Evolutionary conservation across 2,888 invertebrate species (phyloP).

Genomic region (Agrochola circellaris): DNA sequence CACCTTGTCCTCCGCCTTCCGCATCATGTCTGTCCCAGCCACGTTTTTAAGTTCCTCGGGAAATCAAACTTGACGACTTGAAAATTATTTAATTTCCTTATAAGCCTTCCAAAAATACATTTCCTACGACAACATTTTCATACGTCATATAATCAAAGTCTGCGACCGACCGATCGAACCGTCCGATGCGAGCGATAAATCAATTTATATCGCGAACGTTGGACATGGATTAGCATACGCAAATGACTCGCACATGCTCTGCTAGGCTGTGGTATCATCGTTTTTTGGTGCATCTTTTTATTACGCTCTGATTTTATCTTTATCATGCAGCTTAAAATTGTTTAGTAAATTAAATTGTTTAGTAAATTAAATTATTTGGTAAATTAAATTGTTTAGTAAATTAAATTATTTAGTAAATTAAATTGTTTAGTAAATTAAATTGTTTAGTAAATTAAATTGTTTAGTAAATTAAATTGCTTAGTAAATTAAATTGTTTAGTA

Average conservation of each 20-base stretch:
- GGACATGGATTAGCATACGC: constrained; percentile 65
- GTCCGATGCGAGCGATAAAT: constrained; percentile 62
- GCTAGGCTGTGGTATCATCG: constrained; percentile 36
- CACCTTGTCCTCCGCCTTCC: no score
- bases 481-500: no score
- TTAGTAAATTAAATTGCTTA: not conserved
- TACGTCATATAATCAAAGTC: constrained; percentile 47
- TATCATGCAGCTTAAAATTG: constrained; percentile 7
- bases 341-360: not conserved
- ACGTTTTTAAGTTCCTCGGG: no score
- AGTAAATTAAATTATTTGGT: not conserved
- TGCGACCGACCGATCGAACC: constrained; percentile 28
- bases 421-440: not conserved
- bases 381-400: no score
- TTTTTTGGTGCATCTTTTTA: constrained; percentile 52
- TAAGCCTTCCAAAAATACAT: constrained; percentile 10
- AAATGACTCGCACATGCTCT: constrained; percentile 64
- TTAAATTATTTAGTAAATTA: not conserved
- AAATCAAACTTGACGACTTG: no score
- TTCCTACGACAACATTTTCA: constrained; percentile 43
- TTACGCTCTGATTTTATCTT: constrained; percentile 29
- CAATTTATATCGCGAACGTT: constrained; percentile 61
- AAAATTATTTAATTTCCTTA: not conserved
- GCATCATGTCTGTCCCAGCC: no score
- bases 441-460: not conserved